Conservation (phyloP, 2,113 vertebrate genomes). For the Struthidea cinerea region DNA sequence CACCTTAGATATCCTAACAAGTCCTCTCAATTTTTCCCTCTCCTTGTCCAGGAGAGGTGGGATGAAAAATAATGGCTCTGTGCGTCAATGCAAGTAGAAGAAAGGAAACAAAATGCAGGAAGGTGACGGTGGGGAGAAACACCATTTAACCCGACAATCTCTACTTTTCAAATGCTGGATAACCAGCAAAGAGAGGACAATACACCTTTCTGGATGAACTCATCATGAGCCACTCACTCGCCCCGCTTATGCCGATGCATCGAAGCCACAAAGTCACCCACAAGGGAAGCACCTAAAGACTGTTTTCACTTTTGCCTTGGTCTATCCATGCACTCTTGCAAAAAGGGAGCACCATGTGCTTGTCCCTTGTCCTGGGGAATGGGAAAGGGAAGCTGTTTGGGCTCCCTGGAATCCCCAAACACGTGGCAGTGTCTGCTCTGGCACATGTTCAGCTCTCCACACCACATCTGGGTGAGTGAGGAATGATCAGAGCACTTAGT, state of each 20-base stretch:
- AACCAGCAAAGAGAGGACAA: not conserved
- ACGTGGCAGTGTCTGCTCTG: rapidly evolving
- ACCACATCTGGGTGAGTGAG: not conserved
- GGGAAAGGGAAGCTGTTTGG: rapidly evolving
- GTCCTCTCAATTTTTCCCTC: not conserved
- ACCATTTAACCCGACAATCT: not conserved
- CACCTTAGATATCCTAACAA: not conserved
- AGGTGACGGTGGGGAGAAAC: not conserved
- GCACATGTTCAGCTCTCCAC: not conserved
- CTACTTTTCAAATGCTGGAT: not conserved
- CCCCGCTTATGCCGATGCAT: not conserved
- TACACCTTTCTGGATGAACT: rapidly evolving
- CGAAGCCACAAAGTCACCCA: not conserved
- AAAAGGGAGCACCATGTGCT: not conserved
- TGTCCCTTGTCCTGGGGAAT: not conserved
- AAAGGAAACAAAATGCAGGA: not conserved
- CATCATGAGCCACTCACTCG: not conserved
- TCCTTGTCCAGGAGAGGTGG: not conserved
- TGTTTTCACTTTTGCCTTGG: not conserved
- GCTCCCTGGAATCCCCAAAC: not conserved
- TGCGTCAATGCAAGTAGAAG: not conserved
- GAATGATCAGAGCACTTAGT: not conserved
- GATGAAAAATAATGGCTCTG: not conserved
- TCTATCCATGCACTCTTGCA: not conserved
- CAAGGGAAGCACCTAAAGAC: not conserved